These are phyloP conservation scores for Coptodon rendalli DNA, from an alignment of 2,113 vertebrate genomes.

Conservation along the genomic window DNA sequence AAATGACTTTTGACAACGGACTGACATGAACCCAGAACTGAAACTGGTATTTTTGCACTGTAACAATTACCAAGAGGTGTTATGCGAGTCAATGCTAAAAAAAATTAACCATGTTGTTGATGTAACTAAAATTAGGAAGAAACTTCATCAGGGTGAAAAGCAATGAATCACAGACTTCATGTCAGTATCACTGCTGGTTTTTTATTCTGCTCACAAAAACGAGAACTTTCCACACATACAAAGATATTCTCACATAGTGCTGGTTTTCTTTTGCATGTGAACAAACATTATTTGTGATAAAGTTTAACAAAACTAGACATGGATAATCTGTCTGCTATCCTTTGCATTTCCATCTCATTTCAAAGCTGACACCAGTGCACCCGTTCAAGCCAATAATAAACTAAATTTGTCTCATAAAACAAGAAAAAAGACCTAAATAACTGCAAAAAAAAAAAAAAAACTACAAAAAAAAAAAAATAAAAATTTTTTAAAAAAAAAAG, in stretches of 20 bases:
- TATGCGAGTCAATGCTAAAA: background rate
- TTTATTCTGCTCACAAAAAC: background rate
- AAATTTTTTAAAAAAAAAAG: too few relatives aligned
- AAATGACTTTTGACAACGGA: background rate
- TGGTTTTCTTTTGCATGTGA: background rate
- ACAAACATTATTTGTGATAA: background rate
- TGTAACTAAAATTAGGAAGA: background rate
- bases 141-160: background rate
- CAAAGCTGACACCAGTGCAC: background rate
- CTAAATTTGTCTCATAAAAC: background rate
- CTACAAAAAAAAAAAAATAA: background rate
- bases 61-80: background rate
- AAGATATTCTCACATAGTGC: background rate
- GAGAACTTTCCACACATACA: background rate
- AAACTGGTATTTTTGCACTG: background rate
- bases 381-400: background rate
- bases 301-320: background rate
- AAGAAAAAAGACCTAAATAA: background rate
- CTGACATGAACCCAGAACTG: background rate
- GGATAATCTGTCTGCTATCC: background rate
- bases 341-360: background rate
- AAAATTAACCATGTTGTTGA: background rate
- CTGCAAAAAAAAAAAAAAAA: background rate
- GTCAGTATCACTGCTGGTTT: background rate
- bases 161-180: background rate